Percentiles rank a stretch among this genome's conserved stretches.
Conservation (phyloP, 2,888 invertebrate genomes). For the Diaprepes abbreviatus region DNA sequence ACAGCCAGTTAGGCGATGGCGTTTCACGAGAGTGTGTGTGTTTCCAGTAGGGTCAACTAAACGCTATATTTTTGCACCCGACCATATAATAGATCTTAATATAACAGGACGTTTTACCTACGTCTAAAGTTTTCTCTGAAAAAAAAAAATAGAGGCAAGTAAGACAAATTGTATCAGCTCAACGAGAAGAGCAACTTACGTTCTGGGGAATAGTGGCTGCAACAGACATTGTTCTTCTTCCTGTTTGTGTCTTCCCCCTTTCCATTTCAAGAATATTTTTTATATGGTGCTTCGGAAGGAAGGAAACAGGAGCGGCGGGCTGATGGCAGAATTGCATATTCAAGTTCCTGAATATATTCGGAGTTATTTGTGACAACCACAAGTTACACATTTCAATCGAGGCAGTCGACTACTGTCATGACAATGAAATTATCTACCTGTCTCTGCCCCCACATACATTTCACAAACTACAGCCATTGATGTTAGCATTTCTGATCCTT, state of each 20-base stretch:
- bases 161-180: not conserved
- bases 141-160: not conserved
- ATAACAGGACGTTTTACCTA: no score
- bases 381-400: not conserved
- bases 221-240: not conserved
- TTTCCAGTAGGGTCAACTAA: no score
- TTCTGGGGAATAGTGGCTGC: not conserved
- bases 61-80: no score
- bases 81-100: no score
- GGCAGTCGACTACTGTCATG: not conserved
- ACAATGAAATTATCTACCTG: not conserved
- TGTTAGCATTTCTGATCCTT: not conserved
- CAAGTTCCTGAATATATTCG: no score
- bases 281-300: not conserved
- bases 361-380: no score
- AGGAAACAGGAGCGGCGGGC: not conserved
- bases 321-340: not conserved
- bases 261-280: not conserved
- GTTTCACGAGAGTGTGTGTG: no score
- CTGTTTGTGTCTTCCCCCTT: not conserved
- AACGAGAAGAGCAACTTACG: not conserved
- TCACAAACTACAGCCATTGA: not conserved
- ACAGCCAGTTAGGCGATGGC: no score
- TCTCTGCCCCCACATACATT: not conserved
- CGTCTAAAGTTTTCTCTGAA: no score